Conservation (phyloP, 2,113 vertebrate species). For the Microcebus ravelobensis region DNA sequence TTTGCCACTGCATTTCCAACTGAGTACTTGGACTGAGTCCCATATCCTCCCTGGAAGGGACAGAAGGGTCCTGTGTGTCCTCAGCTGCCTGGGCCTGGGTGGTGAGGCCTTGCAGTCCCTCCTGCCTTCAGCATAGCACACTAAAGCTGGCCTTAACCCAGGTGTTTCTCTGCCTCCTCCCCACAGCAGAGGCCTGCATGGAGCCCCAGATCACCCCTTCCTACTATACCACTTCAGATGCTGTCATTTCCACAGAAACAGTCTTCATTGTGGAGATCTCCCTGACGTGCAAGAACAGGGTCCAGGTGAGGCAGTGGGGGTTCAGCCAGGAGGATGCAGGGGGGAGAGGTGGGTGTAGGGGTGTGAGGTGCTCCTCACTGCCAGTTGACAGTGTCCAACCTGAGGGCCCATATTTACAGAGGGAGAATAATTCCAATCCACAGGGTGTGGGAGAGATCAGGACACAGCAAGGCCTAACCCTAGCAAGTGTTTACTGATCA, state of each 20-base stretch:
- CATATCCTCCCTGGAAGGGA: background rate
- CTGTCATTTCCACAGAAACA: slow-evolving; percentile 93
- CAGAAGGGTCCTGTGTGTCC: background rate
- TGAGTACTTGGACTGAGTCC: background rate
- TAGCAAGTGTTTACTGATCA: background rate
- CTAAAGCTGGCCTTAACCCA: background rate
- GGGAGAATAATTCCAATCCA: background rate
- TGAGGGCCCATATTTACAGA: background rate
- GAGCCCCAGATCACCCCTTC: slow-evolving; percentile 93
- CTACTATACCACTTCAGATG: slow-evolving; percentile 95
- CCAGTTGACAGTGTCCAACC: background rate
- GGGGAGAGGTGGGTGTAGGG: background rate
- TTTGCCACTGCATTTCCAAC: background rate
- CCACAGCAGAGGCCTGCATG: slow-evolving; percentile 91
- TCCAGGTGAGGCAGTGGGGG: slow-evolving; percentile 86
- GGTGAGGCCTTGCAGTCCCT: background rate
- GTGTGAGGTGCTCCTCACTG: background rate
- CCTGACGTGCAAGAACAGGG: slow-evolving; percentile 92
- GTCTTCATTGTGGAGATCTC: slow-evolving; percentile 96
- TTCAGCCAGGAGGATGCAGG: background rate
- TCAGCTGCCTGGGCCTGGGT: background rate
- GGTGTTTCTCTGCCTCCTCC: background rate
- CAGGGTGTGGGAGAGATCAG: background rate
- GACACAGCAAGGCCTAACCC: background rate
- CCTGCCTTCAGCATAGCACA: background rate